Conservation (phyloP, 2,797 vertebrate genomes). For the Myioborus miniatus region DNA sequence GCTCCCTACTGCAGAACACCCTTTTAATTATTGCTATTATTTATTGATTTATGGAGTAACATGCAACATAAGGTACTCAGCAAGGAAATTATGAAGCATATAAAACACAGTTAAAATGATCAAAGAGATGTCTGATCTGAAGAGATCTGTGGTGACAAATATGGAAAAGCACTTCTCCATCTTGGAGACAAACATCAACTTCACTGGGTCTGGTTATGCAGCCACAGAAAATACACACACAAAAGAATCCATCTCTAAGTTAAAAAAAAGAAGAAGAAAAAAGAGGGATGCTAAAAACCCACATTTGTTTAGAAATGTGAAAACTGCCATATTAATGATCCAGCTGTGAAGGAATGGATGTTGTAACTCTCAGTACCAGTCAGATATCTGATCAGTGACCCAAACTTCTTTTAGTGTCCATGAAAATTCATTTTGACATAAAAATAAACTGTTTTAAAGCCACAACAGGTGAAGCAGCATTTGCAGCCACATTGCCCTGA, state of each 20-base stretch:
- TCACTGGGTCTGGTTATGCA: background rate
- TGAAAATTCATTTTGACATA: background rate
- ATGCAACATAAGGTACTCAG: slow-evolving; percentile 51
- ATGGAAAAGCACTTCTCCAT: slow-evolving; percentile 42
- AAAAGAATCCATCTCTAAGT: background rate
- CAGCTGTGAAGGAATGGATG: background rate
- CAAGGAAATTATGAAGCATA: slow-evolving; percentile 56
- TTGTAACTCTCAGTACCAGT: background rate
- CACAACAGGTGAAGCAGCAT: background rate
- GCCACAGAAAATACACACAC: background rate
- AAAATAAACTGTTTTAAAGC: background rate
- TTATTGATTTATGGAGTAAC: slow-evolving; percentile 65
- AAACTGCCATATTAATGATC: background rate
- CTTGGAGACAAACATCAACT: slow-evolving; percentile 22
- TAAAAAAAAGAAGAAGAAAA: background rate
- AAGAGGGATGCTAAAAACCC: background rate
- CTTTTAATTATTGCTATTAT: slow-evolving; percentile 68
- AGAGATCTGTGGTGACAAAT: slow-evolving; percentile 44
- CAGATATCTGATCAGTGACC: background rate
- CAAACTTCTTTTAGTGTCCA: background rate
- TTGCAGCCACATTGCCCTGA: background rate
- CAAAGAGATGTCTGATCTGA: slow-evolving; percentile 52
- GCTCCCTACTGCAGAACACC: background rate
- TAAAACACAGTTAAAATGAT: slow-evolving; percentile 57
- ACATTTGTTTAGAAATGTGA: background rate